These are phyloP conservation scores for Trichoplusia ni DNA, from an alignment of 1,140 invertebrate genomes.

Conservation along the genomic window DNA sequence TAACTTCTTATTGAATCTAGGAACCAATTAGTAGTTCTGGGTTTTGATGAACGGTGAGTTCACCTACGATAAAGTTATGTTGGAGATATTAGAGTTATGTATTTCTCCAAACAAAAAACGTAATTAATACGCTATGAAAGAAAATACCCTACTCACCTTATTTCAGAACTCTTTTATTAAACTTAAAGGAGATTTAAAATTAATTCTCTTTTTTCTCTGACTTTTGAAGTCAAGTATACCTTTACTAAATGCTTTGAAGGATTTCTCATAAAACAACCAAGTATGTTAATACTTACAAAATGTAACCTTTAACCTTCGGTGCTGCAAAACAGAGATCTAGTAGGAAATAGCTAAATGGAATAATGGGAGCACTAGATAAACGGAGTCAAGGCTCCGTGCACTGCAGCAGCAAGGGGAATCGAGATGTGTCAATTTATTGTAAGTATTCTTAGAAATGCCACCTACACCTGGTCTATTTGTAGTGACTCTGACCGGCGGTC, in stretches of 20 bases:
- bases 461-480: slow-evolving; percentile 66
- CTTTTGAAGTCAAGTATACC: neutral
- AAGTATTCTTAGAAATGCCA: slow-evolving; percentile 62
- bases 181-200: no score
- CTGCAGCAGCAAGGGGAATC: slow-evolving; percentile 26
- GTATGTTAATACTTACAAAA: neutral
- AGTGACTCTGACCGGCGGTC: slow-evolving; percentile 53
- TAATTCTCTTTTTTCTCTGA: no score
- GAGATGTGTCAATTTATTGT: slow-evolving; percentile 40
- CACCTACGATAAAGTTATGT: no score
- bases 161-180: neutral
- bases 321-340: slow-evolving; percentile 7
- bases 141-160: no score
- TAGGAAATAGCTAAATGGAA: slow-evolving; percentile 25
- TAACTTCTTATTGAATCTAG: neutral
- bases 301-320: neutral
- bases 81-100: no score
- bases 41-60: no score
- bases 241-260: neutral
- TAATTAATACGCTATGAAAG: no score
- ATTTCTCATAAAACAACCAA: neutral
- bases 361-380: slow-evolving; percentile 27
- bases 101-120: no score
- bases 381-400: slow-evolving; percentile 23
- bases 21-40: neutral